Base-by-base conservation (phyloP, 2,888 invertebrate species). In the Gryllus longicercus region DNA sequence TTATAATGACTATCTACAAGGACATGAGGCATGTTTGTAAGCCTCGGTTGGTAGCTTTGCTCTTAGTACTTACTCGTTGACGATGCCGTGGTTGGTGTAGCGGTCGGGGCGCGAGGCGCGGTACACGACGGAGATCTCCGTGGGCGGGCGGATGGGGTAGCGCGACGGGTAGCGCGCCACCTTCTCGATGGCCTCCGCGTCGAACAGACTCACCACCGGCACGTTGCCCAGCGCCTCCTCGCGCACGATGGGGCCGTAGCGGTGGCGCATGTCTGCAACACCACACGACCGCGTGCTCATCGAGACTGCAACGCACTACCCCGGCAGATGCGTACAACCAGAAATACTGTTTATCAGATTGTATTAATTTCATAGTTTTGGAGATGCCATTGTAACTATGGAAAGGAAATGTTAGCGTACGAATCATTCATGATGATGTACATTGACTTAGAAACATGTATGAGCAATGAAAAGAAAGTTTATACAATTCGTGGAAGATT, bases 11-110 rank as follows among this genome's bases (percentile, higher is more conserved):
- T 5, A 38, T 38, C 38, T 38, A 38, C 38, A 38, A 38, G 5
- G 38, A 38, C 8, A 8, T 38, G 38, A 38, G 38, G 38, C 38
- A 38, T 10, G 0, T 8, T 38, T 5, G 38, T 21, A 38, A 38
- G 38, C 79, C 49, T 49, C 23, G 18, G n/a, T 21, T 51, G 23
- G 21, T 14, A 21, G 75, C 25, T 4, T 38, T 8, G 49, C 0
- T 25, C 11, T 23, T 10, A 14, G 14, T n/a, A 91, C 94, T 91
- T 88, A 95, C 93, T 95, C 95, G 86, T 95, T 95, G 51, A 94
- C 94, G 79, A 96, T 90, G 83, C 96, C 96, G 49, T 92, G 91
- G 83, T 93, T 94, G 51, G 94, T 92, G 86, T 95, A 96, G 86
- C 94, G 90, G 85, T 96, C 96, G 0, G 93, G 93, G 23, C 93